These are phyloP conservation scores for Clarias fuscus DNA, from an alignment of 2,797 vertebrate species.

Conservation along the genomic window DNA sequence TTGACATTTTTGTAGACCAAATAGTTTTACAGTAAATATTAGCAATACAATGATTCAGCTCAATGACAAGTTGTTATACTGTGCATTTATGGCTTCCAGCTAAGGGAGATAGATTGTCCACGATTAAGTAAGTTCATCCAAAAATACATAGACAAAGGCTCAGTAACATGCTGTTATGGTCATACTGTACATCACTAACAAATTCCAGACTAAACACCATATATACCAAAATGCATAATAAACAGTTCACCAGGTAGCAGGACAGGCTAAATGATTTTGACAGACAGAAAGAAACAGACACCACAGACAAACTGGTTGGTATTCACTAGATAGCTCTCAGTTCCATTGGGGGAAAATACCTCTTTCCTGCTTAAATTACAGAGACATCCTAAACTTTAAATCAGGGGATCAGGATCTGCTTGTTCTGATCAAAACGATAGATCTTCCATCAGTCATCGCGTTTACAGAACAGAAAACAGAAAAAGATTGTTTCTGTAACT, in stretches of 20 bases:
- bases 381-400: neutral
- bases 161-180: neutral
- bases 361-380: neutral
- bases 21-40: neutral
- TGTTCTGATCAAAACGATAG: neutral
- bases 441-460: neutral
- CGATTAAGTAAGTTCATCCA: neutral
- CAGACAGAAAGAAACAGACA: neutral
- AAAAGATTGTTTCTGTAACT: neutral
- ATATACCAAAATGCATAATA: neutral
- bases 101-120: neutral
- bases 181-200: neutral
- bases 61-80: neutral
- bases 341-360: neutral
- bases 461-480: neutral
- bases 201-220: neutral
- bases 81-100: neutral
- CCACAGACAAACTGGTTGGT: neutral
- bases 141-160: neutral
- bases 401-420: too few species aligned
- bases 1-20: neutral
- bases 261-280: neutral
- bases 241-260: neutral
- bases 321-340: neutral
- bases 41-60: neutral